These are phyloP conservation scores for Dyspetes luteomarginatus DNA, from an alignment of 2,888 invertebrate species.

Conservation along the genomic window DNA sequence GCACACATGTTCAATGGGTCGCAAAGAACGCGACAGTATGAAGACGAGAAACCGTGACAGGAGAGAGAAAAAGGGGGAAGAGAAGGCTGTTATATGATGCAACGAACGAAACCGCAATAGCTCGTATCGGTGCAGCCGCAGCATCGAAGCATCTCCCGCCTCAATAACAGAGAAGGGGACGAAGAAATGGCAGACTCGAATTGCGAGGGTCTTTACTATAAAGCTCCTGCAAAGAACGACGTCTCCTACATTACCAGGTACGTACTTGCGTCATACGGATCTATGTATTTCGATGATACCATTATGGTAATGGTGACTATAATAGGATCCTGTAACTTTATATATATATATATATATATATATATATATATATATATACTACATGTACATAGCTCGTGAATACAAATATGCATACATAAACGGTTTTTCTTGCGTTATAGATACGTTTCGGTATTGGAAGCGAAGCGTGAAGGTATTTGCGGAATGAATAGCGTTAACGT, in stretches of 20 bases:
- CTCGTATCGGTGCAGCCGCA: slow-evolving; percentile 25
- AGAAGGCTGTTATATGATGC: slow-evolving; percentile 5
- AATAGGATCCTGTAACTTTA: background rate
- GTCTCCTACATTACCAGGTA: slow-evolving; percentile 7
- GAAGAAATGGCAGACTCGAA: slow-evolving; percentile 39
- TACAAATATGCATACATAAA: background rate
- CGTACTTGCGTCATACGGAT: slow-evolving; percentile 21
- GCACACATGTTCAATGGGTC: slow-evolving; percentile 55
- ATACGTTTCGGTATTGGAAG: background rate
- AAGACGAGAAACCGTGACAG: slow-evolving; percentile 24
- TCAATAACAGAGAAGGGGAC: slow-evolving; percentile 36
- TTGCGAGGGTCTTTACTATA: slow-evolving; percentile 26
- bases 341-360: background rate
- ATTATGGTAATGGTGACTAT: background rate
- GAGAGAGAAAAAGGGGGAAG: slow-evolving; percentile 3
- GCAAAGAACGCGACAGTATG: slow-evolving; percentile 40
- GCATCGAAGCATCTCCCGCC: slow-evolving; percentile 13
- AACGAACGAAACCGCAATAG: slow-evolving; percentile 43
- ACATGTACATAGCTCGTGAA: background rate
- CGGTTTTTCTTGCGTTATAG: background rate
- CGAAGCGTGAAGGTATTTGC: background rate
- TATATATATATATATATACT: background rate
- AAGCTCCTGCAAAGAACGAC: slow-evolving; percentile 41
- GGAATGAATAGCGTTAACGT: too few relatives aligned
- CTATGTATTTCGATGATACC: slow-evolving; percentile 10